Conservation (phyloP, 2,797 vertebrate genomes). For the Xiphorhynchus erythropygius region DNA sequence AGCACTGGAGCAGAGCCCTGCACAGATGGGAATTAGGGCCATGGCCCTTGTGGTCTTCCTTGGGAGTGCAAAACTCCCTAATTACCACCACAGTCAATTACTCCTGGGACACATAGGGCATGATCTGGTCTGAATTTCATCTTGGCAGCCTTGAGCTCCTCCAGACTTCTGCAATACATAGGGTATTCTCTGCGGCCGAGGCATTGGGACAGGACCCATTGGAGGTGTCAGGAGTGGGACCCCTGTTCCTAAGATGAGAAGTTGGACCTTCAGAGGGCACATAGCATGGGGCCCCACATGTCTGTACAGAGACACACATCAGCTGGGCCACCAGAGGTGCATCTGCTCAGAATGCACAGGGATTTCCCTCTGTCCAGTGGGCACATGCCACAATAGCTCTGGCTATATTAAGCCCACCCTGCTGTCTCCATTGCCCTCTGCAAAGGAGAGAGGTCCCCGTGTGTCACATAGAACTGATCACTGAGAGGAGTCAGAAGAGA, state of each 20-base stretch:
- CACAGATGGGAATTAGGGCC: conserved; percentile 22
- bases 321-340: neutral
- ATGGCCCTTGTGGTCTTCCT: conserved; percentile 6
- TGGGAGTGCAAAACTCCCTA: conserved; percentile 33
- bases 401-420: neutral
- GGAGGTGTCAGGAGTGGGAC: neutral
- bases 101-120: neutral
- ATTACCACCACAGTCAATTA: neutral
- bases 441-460: neutral
- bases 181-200: neutral
- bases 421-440: neutral
- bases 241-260: neutral
- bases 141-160: neutral
- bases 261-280: accelerated
- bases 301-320: neutral
- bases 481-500: neutral
- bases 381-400: neutral
- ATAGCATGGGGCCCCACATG: accelerated
- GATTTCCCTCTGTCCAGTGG: neutral
- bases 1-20: conserved; percentile 52
- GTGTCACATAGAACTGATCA: neutral
- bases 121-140: neutral
- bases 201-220: accelerated
- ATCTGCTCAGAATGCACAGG: neutral
- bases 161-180: neutral